A percentile compares a stretch with the other conserved stretches of the same genome.
Conservation (phyloP, 2,888 invertebrate species). For the Chrysopilus asiliformis region DNA sequence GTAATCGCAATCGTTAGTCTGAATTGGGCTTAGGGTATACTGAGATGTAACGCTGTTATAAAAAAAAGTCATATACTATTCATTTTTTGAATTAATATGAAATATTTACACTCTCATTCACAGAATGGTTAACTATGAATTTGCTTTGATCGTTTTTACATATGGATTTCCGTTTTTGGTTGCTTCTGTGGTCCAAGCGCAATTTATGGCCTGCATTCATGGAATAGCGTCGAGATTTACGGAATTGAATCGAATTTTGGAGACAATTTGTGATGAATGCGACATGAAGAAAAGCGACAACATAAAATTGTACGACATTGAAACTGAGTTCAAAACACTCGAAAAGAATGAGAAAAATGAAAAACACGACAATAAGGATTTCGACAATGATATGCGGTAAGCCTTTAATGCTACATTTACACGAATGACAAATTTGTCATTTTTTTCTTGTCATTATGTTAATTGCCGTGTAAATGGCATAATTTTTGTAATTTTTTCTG, state of each 20-base stretch:
- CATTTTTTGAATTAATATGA: too few species aligned
- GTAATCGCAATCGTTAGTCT: too few species aligned
- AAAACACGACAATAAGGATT: constrained; percentile 11
- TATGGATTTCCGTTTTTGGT: constrained; percentile 26
- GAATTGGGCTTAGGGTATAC: too few species aligned
- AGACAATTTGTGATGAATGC: constrained; percentile 28
- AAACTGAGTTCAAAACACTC: constrained; percentile 19
- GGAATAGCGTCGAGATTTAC: constrained; percentile 29
- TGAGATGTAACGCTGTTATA: too few species aligned
- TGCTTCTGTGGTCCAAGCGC: constrained; percentile 27
- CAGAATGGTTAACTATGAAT: constrained; percentile 2
- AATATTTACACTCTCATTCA: too few species aligned
- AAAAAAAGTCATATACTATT: too few species aligned
- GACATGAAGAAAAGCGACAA: constrained; percentile 22
- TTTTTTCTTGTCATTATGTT: too few species aligned
- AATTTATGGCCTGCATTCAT: constrained; percentile 30
- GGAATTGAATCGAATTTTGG: constrained; percentile 27
- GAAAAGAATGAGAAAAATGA: constrained; percentile 11
- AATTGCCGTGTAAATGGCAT: too few species aligned
- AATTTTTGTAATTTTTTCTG: too few species aligned
- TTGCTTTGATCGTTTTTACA: constrained; percentile 7
- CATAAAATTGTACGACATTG: constrained; percentile 28
- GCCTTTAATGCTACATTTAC: too few species aligned
- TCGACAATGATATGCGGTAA: neutral
- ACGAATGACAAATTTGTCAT: too few species aligned